Base-by-base conservation (phyloP, 1,140 invertebrate genomes). In the Procambarus clarkii region DNA sequence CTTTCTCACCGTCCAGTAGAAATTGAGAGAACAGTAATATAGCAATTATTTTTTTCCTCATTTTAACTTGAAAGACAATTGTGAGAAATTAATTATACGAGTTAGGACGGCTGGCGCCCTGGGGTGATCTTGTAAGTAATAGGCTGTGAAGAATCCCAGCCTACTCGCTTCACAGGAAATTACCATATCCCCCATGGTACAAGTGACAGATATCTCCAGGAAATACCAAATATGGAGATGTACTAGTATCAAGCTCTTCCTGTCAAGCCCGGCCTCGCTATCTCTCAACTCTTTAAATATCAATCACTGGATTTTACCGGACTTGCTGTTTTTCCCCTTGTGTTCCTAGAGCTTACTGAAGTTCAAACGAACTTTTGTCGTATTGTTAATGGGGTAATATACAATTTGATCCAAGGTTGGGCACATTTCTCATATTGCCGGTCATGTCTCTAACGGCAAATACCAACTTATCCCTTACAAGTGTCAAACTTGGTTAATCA, bases 161-260 rank as follows among this genome's bases (percentile, higher is more conserved):
- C 48, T 79, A 50, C 21, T 18, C 15, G 21, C 34, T 48, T 48
- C 13, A 48, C 45, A 50, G 45, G 13, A 64, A 69, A 46, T 76
- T 24, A 48, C 48, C 21, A 9, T 76, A 50, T 21, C 48, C 48
- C 83, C 48, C 83, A 86, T 15, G 48, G 69, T 34, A 46, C 11
- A 18, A 45, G 85, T 58, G 85, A 86, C 24, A 77, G 58, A 79
- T 86, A 86, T 13, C 85, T 86, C 48, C 85, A 86, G 85, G 85
- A 86, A 86, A 86, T 86, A 71, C 71, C 85, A 86, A 79, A 86
- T 86, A 86, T 77, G 85, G 85, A 44, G 71, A 86, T 86, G 85
- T 78, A 86, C 54, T 48, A 15, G 64, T 44, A 44, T 45, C n/a
- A 44, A 34, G 76, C 24, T 54, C 85, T 81, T 81, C 79, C 79